phyloP scores from a whole-genome alignment of 2,113 vertebrate species.

The Ailurus styani region DNA sequence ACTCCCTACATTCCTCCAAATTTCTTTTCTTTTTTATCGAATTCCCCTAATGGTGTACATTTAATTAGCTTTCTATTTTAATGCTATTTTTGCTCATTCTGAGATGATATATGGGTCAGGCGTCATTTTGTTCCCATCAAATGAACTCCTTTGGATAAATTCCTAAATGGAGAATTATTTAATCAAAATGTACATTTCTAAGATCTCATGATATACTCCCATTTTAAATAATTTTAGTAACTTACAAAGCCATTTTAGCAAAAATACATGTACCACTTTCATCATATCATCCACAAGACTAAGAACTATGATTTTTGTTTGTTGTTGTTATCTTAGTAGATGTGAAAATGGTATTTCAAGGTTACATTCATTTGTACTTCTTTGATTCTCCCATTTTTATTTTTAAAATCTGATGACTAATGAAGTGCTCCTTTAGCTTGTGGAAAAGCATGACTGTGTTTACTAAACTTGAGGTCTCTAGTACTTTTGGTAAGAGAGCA shows the following conservation, averaged over 20 bases:
- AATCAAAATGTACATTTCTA: slow-evolving; percentile 62
- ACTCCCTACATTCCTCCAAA: background rate
- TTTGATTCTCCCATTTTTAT: background rate
- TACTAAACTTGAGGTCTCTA: background rate
- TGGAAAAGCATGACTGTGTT: background rate
- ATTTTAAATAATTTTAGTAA: slow-evolving; percentile 39
- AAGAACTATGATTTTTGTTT: background rate
- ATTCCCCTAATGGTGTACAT: slow-evolving; percentile 50
- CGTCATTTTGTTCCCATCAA: slow-evolving; percentile 55
- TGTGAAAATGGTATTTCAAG: background rate
- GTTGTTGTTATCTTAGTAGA: background rate
- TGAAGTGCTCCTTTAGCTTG: background rate
- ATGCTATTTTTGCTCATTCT: slow-evolving; percentile 48
- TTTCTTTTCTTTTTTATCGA: slow-evolving; percentile 14
- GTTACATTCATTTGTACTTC: background rate
- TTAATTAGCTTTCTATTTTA: slow-evolving; percentile 73
- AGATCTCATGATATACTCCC: background rate
- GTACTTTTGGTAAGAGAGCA: slow-evolving; percentile 4
- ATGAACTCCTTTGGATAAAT: slow-evolving; percentile 62
- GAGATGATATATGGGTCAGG: slow-evolving; percentile 65
- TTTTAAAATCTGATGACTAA: background rate
- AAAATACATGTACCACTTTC: background rate
- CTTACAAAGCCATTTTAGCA: background rate
- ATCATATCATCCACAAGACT: background rate
- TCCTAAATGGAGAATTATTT: slow-evolving; percentile 51